phyloP scores from a whole-genome alignment of 2,888 invertebrate genomes.

The Mycalesis mineus region DNA sequence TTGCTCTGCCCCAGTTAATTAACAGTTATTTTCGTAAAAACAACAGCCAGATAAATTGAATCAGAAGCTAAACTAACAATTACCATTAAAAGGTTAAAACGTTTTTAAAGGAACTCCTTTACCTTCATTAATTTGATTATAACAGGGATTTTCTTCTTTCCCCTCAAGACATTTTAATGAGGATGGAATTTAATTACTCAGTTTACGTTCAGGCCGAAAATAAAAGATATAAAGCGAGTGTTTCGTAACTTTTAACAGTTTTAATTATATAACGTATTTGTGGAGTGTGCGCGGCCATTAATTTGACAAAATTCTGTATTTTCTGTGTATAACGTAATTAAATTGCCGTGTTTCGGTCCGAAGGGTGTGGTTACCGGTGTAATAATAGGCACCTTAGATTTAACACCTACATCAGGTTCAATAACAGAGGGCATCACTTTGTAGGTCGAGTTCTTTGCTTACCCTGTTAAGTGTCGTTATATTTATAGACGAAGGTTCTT shows the following conservation, averaged over 20 bases:
- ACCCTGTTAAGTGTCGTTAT: too few species aligned
- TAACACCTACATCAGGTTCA: too few species aligned
- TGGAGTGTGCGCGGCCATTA: neutral
- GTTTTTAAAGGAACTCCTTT: constrained; percentile 7
- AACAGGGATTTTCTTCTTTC: constrained; percentile 2
- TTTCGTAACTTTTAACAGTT: neutral
- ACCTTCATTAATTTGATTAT: constrained; percentile 8
- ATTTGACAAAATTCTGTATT: too few species aligned
- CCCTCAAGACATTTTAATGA: constrained; percentile 9
- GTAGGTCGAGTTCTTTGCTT: too few species aligned
- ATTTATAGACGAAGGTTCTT: too few species aligned
- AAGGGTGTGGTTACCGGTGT: too few species aligned
- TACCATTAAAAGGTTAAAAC: constrained; percentile 5
- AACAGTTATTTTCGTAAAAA: neutral
- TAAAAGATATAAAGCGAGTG: neutral
- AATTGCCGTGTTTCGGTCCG: too few species aligned
- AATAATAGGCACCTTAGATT: too few species aligned
- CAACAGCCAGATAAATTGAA: neutral
- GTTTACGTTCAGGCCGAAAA: constrained; percentile 3
- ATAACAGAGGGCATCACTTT: too few species aligned
- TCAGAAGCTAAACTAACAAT: constrained; percentile 7
- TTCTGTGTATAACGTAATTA: too few species aligned
- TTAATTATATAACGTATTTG: neutral
- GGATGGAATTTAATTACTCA: constrained; percentile 6
- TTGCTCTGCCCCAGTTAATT: neutral